Percentiles rank a stretch among this genome's conserved stretches.
These are phyloP conservation scores for Aethina tumida DNA, from an alignment of 1,140 invertebrate species.

Conservation along the genomic window DNA sequence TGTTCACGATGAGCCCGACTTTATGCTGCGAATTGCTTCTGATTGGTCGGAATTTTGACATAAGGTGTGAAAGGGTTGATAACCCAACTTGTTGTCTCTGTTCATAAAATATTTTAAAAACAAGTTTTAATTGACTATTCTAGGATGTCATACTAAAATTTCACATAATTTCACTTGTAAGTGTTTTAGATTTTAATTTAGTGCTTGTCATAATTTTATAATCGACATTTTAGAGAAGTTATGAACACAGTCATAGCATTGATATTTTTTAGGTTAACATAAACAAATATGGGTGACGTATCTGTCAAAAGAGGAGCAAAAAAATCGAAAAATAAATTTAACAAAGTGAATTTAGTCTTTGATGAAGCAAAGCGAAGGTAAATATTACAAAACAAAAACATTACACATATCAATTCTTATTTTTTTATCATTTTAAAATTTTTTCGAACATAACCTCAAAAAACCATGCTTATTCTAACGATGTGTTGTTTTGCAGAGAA, in stretches of 20 bases:
- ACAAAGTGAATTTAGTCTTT: slow-evolving; percentile 48
- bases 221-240: no score
- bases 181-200: no score
- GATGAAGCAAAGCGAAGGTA: slow-evolving; percentile 51
- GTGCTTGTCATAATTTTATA: no score
- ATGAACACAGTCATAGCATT: no score
- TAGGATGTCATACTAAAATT: background rate
- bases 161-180: slow-evolving; percentile 1
- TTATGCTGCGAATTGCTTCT: slow-evolving; percentile 53
- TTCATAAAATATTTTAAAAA: no score
- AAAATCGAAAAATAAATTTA: slow-evolving; percentile 31
- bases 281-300: slow-evolving; percentile 12
- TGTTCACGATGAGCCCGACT: slow-evolving; percentile 68
- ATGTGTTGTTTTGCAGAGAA: slow-evolving; percentile 37
- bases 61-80: slow-evolving; percentile 18
- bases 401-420: background rate
- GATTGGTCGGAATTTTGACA: slow-evolving; percentile 44
- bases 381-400: slow-evolving; percentile 11
- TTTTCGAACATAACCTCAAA: background rate
- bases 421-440: slow-evolving; percentile 9
- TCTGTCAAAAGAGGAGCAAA: slow-evolving; percentile 14
- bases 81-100: no score
- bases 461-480: no score
- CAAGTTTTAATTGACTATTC: no score
- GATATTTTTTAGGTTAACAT: no score